Evolutionary conservation across 2,797 vertebrate species (phyloP), one percentile per base, ranked within the genome.

Genomic region (Gymnocypris eckloni): DNA sequence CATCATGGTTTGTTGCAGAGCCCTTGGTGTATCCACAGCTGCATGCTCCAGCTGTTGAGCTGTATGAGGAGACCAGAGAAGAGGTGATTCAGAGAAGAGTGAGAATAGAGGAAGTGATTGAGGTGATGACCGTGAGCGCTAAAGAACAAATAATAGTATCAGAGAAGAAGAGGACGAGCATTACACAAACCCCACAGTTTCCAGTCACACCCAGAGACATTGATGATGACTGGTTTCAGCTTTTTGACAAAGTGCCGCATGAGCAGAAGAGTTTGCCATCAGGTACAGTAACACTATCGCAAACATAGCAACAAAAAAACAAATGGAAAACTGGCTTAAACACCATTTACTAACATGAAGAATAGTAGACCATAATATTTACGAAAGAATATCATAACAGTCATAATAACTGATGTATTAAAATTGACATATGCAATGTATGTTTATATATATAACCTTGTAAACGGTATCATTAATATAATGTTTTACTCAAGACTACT

Each of bases 171-270:
- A 50, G 67, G 41, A 83, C 0, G 0, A 75, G 67, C 52, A 18
- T 82, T 4, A 56, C 6, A 28, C 67, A 73, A 75, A 5, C 4
- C 0, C 70, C 25, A n/a, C 16, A 72, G 54, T 22, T 75, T 61
- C 56, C 86, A 83, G 72, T 50, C 4, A 0, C 25, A 2, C 76
- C 59, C 41, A 22, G 50, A 50, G 86, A 86, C 16, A 3, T 28
- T 48, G 52, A 82, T 39, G 86, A 86, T 0, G 75, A 87, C 22
- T 83, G 81, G 81, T 75, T 79, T 66, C 70, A 48, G 28, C n/a
- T 84, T 66, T 79, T 79, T n/a, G 66, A 83, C 43, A 39, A 52
- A 22, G 70, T 10, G 39, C 10, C 8, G 33, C 12, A 43, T 39
- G 79, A 80, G 50, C 52, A 59, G 41, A 9, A 25, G 69, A 50